Conservation (phyloP, 2,113 vertebrate genomes). For the Megaceryle torquata region DNA sequence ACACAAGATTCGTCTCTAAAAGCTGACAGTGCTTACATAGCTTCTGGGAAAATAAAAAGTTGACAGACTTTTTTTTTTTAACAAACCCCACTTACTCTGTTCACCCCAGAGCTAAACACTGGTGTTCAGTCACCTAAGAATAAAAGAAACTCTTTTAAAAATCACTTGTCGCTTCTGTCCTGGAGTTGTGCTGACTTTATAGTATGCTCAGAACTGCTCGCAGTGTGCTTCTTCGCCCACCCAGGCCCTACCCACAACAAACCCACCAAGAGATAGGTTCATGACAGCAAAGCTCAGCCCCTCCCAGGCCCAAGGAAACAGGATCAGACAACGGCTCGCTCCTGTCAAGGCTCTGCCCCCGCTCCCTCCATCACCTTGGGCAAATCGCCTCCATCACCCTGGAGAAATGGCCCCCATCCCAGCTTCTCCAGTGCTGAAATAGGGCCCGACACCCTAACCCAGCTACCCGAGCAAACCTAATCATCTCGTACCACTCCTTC, state of each 20-base stretch:
- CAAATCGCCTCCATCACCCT: background rate
- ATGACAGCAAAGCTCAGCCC: background rate
- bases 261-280: background rate
- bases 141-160: background rate
- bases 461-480: background rate
- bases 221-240: background rate
- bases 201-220: background rate
- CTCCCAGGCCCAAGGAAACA: background rate
- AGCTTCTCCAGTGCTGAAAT: background rate
- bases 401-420: background rate
- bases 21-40: background rate
- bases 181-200: background rate
- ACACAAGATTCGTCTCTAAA: background rate
- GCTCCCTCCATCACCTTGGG: background rate
- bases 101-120: background rate
- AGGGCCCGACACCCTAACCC: background rate
- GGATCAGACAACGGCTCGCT: background rate
- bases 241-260: background rate
- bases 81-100: background rate
- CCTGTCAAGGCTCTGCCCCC: background rate
- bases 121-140: background rate
- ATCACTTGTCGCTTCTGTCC: background rate
- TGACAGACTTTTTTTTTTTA: background rate
- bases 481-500: fast-evolving
- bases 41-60: background rate